Evolutionary conservation across 2,113 vertebrate species (phyloP).

Genomic region (Neolamprologus cancellatus): DNA sequence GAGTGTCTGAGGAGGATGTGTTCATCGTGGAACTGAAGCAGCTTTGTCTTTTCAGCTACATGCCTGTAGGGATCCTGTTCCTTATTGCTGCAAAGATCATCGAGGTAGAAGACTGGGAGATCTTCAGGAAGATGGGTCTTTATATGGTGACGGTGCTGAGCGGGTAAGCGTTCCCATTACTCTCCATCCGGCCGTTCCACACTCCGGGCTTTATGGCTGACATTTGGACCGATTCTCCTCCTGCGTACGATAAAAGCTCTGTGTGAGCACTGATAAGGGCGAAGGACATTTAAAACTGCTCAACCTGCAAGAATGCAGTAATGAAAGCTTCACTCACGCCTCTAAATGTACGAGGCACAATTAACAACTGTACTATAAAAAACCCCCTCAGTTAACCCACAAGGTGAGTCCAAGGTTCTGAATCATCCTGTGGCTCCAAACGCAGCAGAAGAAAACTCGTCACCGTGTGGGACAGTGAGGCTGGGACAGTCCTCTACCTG

Average conservation of each 20-base stretch:
- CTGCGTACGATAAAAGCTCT: slow-evolving; percentile 48
- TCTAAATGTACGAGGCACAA: slow-evolving; percentile 52
- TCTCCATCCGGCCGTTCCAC: neutral
- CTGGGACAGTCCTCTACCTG: neutral
- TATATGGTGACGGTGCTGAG: slow-evolving; percentile 97
- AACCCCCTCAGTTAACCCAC: slow-evolving; percentile 18
- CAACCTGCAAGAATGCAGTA: slow-evolving; percentile 59
- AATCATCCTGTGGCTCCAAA: neutral
- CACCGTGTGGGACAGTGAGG: accelerated
- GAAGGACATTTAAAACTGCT: slow-evolving; percentile 71
- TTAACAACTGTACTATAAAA: slow-evolving; percentile 32
- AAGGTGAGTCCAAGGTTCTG: neutral
- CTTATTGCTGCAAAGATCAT: slow-evolving; percentile 96
- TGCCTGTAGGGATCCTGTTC: slow-evolving; percentile 94
- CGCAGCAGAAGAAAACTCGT: neutral
- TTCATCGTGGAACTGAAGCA: neutral
- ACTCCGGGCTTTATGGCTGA: slow-evolving; percentile 51
- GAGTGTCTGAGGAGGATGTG: neutral
- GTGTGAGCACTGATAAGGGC: slow-evolving; percentile 61
- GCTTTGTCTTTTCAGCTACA: slow-evolving; percentile 79
- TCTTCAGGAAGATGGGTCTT: slow-evolving; percentile 94
- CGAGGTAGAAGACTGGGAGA: slow-evolving; percentile 97
- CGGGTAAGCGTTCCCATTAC: slow-evolving; percentile 77
- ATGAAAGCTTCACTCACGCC: slow-evolving; percentile 43
- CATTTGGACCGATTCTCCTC: slow-evolving; percentile 38